Conservation (phyloP, 2,797 vertebrate species). For the Protonibea diacanthus region DNA sequence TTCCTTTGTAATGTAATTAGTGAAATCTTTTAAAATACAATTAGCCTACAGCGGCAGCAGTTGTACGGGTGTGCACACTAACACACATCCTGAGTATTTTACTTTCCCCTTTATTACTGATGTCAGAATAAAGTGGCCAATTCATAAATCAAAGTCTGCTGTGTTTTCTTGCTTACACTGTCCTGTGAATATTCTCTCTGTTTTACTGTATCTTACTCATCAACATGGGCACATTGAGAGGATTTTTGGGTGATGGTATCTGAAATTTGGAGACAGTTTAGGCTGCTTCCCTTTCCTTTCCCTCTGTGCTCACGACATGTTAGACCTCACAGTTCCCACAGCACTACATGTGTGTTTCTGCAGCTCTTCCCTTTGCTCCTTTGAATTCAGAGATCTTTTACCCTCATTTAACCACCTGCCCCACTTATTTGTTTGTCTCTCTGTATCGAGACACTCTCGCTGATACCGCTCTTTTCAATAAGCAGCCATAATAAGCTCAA, state of each 20-base stretch:
- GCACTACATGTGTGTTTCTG: background rate
- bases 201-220: background rate
- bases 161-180: background rate
- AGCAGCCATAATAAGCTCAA: slow-evolving; percentile 52
- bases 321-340: background rate
- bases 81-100: slow-evolving; percentile 23
- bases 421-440: slow-evolving; percentile 37
- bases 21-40: slow-evolving; percentile 61
- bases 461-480: slow-evolving; percentile 59
- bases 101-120: slow-evolving; percentile 8
- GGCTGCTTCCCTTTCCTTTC: background rate
- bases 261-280: background rate
- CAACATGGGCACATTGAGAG: background rate
- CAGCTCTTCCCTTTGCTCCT: slow-evolving; percentile 1
- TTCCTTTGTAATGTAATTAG: slow-evolving; percentile 60
- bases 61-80: slow-evolving; percentile 5
- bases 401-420: slow-evolving; percentile 17
- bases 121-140: background rate
- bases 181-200: background rate
- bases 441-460: slow-evolving; percentile 30
- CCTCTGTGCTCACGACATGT: background rate
- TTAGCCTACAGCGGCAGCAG: slow-evolving; percentile 44
- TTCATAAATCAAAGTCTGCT: slow-evolving; percentile 19
- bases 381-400: slow-evolving; percentile 2
- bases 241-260: background rate